phyloP scores from a whole-genome alignment of 2,888 invertebrate species.

The Agelastica alni region DNA sequence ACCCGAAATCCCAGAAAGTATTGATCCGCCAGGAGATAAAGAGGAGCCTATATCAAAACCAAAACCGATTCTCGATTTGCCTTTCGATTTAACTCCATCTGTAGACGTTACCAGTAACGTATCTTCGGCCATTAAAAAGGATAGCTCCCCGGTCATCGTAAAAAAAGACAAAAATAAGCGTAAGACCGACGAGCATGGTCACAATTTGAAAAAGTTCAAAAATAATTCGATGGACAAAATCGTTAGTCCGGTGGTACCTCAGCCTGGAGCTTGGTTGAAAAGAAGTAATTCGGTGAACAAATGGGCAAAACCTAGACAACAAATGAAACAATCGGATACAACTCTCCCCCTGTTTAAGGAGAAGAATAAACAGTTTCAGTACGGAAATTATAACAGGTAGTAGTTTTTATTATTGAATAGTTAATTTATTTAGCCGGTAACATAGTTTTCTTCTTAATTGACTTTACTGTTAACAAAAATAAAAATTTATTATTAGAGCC shows the following conservation, averaged over 20 bases:
- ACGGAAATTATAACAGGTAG: conserved; percentile 92
- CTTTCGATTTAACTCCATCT: neutral
- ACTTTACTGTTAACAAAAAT: too few species aligned
- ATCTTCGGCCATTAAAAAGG: neutral
- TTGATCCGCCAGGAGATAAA: neutral
- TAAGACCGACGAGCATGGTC: conserved; percentile 61
- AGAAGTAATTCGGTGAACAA: conserved; percentile 55
- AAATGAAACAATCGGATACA: conserved; percentile 53
- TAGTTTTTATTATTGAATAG: too few species aligned
- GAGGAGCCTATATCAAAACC: neutral
- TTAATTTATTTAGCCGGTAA: too few species aligned
- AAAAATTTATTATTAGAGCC: too few species aligned
- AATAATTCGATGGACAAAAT: conserved; percentile 81
- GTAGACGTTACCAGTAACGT: neutral
- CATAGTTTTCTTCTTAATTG: too few species aligned
- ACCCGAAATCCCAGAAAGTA: conserved; percentile 45
- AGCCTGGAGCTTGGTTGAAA: conserved; percentile 82
- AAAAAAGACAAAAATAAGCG: conserved; percentile 55
- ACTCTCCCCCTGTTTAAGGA: conserved; percentile 69
- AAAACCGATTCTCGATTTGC: neutral
- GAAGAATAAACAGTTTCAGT: conserved; percentile 82
- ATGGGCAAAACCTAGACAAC: conserved; percentile 54
- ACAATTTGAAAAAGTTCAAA: conserved; percentile 64
- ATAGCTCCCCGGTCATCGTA: neutral
- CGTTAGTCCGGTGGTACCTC: conserved; percentile 89